These are phyloP conservation scores for Columba livia DNA, from an alignment of 2,113 vertebrate genomes.

Conservation along the genomic window DNA sequence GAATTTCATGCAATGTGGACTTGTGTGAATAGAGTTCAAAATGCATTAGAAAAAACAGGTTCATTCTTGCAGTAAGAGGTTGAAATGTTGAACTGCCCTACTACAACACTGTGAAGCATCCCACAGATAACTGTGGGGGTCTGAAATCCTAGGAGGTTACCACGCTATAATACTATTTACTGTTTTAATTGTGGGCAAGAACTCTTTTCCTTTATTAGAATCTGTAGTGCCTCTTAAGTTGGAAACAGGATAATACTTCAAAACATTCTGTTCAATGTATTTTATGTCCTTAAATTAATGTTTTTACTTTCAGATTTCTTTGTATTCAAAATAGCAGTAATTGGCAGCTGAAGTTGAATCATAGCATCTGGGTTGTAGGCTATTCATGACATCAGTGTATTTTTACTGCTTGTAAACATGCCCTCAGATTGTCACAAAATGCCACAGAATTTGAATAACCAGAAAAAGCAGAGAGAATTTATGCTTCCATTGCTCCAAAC, in stretches of 20 bases:
- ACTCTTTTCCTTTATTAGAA: neutral
- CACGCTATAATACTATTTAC: neutral
- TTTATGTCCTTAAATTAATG: neutral
- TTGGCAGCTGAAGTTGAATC: constrained; percentile 10
- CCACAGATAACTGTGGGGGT: neutral
- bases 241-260: neutral
- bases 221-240: neutral
- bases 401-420: constrained; percentile 48
- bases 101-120: neutral
- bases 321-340: constrained; percentile 40
- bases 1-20: constrained; percentile 23
- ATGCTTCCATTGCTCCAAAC: neutral
- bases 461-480: constrained; percentile 26
- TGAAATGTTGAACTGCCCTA: constrained; percentile 37
- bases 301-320: constrained; percentile 31
- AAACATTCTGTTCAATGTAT: neutral
- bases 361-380: constrained; percentile 25
- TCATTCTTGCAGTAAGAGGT: constrained; percentile 48
- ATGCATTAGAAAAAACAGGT: constrained; percentile 19
- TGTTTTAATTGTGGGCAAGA: neutral
- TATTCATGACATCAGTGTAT: constrained; percentile 12
- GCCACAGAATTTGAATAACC: constrained; percentile 11
- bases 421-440: constrained; percentile 26
- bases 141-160: neutral
- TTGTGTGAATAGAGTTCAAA: constrained; percentile 40